Evolutionary conservation across 2,113 vertebrate species (phyloP).

Genomic region (Otocyon megalotis): DNA sequence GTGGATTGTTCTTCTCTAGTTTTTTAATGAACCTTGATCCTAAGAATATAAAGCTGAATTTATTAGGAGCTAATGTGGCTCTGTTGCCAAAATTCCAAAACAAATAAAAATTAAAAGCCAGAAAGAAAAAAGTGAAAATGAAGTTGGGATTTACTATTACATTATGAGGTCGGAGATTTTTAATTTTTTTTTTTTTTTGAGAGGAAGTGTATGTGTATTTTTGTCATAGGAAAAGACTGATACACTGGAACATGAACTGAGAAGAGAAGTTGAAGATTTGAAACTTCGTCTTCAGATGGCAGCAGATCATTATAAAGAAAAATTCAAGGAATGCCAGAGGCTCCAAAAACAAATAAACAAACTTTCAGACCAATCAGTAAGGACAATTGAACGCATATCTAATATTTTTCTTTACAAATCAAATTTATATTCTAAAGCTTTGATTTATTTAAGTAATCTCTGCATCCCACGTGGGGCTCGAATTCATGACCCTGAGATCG

Average conservation of each 20-base stretch:
- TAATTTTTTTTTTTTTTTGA: slow-evolving; percentile 41
- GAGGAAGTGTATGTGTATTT: background rate
- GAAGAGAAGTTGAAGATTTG: slow-evolving; percentile 98
- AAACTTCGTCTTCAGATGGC: slow-evolving; percentile 99
- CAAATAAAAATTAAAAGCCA: slow-evolving; percentile 50
- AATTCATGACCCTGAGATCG: background rate
- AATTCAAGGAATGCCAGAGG: slow-evolving; percentile 98
- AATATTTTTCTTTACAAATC: slow-evolving; percentile 37
- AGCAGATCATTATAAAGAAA: slow-evolving; percentile 99
- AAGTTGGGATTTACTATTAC: slow-evolving; percentile 46
- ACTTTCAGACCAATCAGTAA: slow-evolving; percentile 94
- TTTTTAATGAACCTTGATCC: slow-evolving; percentile 45
- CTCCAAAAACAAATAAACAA: slow-evolving; percentile 96
- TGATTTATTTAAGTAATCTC: background rate
- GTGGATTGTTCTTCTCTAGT: slow-evolving; percentile 18
- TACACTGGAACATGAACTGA: slow-evolving; percentile 93
- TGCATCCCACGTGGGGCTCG: background rate
- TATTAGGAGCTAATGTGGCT: slow-evolving; percentile 35
- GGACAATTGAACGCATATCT: slow-evolving; percentile 77
- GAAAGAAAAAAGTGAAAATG: background rate
- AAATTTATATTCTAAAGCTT: background rate
- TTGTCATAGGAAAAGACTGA: slow-evolving; percentile 86
- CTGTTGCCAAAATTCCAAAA: slow-evolving; percentile 41
- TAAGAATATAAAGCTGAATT: slow-evolving; percentile 51
- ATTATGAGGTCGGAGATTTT: background rate